A percentile compares a stretch with the other conserved stretches of the same genome.
These are phyloP conservation scores for Ailuropoda melanoleuca DNA, from an alignment of 2,113 vertebrate species.

Conservation along the genomic window DNA sequence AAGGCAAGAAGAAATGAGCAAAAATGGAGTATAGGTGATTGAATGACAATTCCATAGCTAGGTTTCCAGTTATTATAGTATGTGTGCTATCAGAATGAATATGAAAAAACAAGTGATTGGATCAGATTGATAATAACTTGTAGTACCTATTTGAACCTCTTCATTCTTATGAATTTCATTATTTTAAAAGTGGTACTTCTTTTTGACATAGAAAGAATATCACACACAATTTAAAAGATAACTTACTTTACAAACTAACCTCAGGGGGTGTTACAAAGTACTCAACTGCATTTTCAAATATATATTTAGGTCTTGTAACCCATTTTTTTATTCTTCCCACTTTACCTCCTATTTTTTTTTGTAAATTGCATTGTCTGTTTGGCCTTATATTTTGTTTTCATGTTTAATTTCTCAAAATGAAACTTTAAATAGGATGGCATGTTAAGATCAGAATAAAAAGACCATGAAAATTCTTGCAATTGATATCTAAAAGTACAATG, in stretches of 20 bases:
- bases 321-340: not conserved
- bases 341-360: not conserved
- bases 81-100: not conserved
- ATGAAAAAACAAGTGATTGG: not conserved
- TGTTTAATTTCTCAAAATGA: not conserved
- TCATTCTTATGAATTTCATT: not conserved
- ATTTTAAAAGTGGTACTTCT: not conserved
- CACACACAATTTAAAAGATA: not conserved
- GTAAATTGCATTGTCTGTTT: not conserved
- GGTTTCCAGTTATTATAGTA: not conserved
- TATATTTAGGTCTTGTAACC: not conserved
- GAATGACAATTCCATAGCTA: not conserved
- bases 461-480: not conserved
- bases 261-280: not conserved
- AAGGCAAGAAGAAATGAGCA: not conserved
- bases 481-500: not conserved
- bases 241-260: not conserved
- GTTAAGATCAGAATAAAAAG: not conserved
- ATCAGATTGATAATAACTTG: not conserved
- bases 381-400: not conserved
- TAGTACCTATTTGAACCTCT: not conserved
- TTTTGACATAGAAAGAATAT: not conserved
- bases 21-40: not conserved
- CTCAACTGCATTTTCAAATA: not conserved
- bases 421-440: not conserved